These are phyloP conservation scores for Cichlasoma orientale DNA, from an alignment of 2,797 vertebrate genomes.

Conservation along the genomic window DNA sequence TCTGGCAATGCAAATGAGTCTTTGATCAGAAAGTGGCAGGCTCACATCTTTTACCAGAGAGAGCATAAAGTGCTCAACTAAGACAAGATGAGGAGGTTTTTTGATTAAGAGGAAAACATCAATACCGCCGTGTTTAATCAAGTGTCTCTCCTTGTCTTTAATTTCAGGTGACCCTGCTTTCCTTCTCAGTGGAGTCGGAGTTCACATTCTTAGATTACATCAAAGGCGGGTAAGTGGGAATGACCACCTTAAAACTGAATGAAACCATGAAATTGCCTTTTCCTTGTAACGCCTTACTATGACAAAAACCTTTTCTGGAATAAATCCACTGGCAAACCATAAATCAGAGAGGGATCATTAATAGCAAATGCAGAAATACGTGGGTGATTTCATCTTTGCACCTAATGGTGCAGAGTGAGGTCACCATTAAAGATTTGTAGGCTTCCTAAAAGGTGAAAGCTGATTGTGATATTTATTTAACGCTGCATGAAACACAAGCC, in stretches of 20 bases:
- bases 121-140: conserved; percentile 17
- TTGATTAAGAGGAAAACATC: conserved; percentile 12
- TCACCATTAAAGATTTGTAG: not conserved
- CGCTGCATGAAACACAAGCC: not conserved
- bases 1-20: conserved; percentile 35
- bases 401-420: not conserved
- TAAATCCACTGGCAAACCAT: not conserved
- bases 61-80: conserved; percentile 9
- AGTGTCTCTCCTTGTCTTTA: conserved; percentile 31
- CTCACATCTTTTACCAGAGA: conserved; percentile 16
- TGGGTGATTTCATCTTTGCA: not conserved
- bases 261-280: not conserved
- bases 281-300: not conserved
- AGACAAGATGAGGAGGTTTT: not conserved
- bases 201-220: conserved; percentile 97
- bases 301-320: not conserved
- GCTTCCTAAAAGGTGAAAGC: not conserved
- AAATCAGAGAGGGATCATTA: not conserved
- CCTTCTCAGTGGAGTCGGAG: conserved; percentile 93
- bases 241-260: not conserved
- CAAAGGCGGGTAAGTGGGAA: conserved; percentile 91
- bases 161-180: conserved; percentile 91
- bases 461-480: not conserved
- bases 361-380: conserved; percentile 1
- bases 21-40: conserved; percentile 1